Evolutionary conservation across 2,888 invertebrate species (phyloP), one percentile per base, ranked within the genome.

Genomic region (Hanleya hanleyi): DNA sequence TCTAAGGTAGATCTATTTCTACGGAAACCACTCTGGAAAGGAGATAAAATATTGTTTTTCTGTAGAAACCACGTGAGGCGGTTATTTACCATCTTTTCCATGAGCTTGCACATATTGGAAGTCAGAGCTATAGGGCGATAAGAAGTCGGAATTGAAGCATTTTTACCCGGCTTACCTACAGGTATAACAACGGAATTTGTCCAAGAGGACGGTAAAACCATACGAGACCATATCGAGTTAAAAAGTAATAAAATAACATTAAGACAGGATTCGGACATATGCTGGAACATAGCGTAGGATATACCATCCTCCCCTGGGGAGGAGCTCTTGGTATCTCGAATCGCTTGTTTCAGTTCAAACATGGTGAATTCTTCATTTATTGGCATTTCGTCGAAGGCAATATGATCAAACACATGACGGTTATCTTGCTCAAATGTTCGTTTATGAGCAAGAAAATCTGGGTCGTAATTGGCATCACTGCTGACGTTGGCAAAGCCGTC

Each of bases 81-180:
- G 1, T 18, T 22, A 37, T 64, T 64, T 22, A 64, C 26, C 64
- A 64, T 35, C 3, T 18, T 4, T 37, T 64, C 64, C 64, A 67
- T 49, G 3, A 67, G 9, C n/a, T 67, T 49, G 22, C 49, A 67
- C 5, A 67, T 22, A 7, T 18, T 18, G 7, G 35, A 35, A 22
- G 49, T 41, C 5, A 67, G 32, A n/a, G 67, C 15, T 18, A 67
- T 67, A n/a, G 67, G 67, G 22, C 67, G n/a, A 29, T 67, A 67
- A 1, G 47, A 47, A 1, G 32, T n/a, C 5, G 67, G 47, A 15
- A 35, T 1, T 9, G 38, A 7, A 1, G 38, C 22, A 26, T 67
- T 47, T 32, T 67, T 67, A 3, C 67, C 67, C 35, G 65, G 36
- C 12, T 65, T 65, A 4, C 22, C 3, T 4, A 65, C 37, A 18